These are phyloP conservation scores for Bugula neritina DNA, from an alignment of 2,888 invertebrate genomes.

Conservation along the genomic window DNA sequence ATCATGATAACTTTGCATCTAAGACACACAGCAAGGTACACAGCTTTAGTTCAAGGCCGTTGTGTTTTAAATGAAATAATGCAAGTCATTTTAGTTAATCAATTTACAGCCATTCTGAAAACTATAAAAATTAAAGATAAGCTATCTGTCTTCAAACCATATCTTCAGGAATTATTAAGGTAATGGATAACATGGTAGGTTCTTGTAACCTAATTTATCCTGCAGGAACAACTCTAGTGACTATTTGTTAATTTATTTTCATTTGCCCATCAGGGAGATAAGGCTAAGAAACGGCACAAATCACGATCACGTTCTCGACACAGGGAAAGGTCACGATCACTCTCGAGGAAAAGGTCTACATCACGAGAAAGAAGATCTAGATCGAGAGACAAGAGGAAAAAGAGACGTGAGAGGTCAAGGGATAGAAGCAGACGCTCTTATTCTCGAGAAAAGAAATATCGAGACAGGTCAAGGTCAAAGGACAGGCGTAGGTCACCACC, in stretches of 20 bases:
- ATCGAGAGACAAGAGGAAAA: slow-evolving; percentile 3
- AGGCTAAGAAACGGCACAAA: not conserved
- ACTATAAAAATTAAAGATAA: no score
- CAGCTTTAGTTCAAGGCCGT: no score
- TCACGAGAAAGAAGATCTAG: slow-evolving; percentile 12
- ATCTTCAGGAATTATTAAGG: no score
- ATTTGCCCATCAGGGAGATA: not conserved
- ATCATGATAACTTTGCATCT: not conserved
- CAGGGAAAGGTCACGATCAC: not conserved
- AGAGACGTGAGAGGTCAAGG: not conserved
- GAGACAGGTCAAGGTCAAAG: not conserved
- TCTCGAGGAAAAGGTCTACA: not conserved
- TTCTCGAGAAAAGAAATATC: slow-evolving; percentile 5
- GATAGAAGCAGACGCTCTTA: not conserved
- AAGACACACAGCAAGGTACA: not conserved
- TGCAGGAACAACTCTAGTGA: no score
- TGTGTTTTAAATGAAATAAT: no score
- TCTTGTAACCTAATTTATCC: no score
- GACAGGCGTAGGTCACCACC: not conserved
- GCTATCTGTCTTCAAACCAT: no score
- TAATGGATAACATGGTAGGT: no score
- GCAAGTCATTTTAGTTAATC: no score
- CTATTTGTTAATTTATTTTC: no score
- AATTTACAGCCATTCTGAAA: no score
- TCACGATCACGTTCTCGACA: not conserved